Evolutionary conservation across 2,113 vertebrate genomes (phyloP).

Genomic region (Sylvilagus bachmani): DNA sequence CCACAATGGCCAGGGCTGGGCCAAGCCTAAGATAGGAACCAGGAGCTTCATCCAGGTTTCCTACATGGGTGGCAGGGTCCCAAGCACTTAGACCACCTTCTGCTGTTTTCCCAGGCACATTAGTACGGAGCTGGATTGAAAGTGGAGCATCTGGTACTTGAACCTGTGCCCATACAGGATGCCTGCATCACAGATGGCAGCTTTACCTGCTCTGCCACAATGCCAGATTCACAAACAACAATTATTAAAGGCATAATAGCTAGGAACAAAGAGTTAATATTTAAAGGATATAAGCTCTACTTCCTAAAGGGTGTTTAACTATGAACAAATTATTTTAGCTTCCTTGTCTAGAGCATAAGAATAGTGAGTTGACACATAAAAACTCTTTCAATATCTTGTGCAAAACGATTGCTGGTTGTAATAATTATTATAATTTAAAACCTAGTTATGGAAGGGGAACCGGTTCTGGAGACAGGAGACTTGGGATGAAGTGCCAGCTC

Average conservation of each 20-base stretch:
- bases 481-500: not conserved
- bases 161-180: too few relatives aligned
- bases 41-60: too few relatives aligned
- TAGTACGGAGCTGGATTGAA: too few relatives aligned
- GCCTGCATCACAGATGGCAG: too few relatives aligned
- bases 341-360: not conserved
- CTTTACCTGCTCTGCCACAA: too few relatives aligned
- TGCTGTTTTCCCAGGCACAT: too few relatives aligned
- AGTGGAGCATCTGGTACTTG: too few relatives aligned
- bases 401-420: conserved; percentile 14
- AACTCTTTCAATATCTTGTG: not conserved
- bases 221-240: not conserved
- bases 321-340: not conserved
- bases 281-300: not conserved
- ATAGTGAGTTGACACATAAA: conserved; percentile 4
- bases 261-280: not conserved
- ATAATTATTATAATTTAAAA: conserved; percentile 22
- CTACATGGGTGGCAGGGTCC: too few relatives aligned
- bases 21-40: too few relatives aligned
- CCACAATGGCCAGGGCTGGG: too few relatives aligned
- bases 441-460: not conserved
- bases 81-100: too few relatives aligned
- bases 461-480: not conserved
- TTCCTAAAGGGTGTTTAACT: conserved; percentile 1
- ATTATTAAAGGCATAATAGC: conserved; percentile 39